phyloP scores from a whole-genome alignment of 1,140 invertebrate species.

The Apis mellifera region DNA sequence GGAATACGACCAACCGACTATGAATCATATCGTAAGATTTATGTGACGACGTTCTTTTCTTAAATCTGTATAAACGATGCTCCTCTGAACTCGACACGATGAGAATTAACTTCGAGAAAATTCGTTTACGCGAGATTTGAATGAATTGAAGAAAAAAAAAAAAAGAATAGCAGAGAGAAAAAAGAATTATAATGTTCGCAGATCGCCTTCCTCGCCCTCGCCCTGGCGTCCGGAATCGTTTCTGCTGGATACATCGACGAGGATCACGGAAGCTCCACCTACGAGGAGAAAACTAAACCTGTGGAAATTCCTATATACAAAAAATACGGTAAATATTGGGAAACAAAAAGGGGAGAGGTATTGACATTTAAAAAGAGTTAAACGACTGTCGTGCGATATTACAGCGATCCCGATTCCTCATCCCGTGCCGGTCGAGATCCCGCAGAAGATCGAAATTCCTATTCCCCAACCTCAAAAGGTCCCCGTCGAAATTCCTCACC shows the following conservation, averaged over 20 bases:
- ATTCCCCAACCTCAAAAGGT: conserved; percentile 89
- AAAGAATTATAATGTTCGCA: conserved; percentile 52
- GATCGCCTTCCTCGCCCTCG: conserved; percentile 65
- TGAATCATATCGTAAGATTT: conserved; percentile 74
- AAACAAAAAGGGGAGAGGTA: too few relatives aligned
- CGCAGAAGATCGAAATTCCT: conserved; percentile 87
- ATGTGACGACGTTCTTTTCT: background rate
- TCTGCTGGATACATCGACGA: conserved; percentile 65
- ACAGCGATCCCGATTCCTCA: conserved; percentile 88
- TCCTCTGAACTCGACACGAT: background rate
- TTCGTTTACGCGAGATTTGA: background rate
- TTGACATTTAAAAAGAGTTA: background rate
- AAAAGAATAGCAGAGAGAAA: background rate
- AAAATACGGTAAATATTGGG: conserved; percentile 82
- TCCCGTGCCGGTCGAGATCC: conserved; percentile 87
- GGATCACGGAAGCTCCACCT: conserved; percentile 67
- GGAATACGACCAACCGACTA: conserved; percentile 53
- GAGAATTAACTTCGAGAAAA: background rate
- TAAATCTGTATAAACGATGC: too few relatives aligned
- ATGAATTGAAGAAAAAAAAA: background rate
- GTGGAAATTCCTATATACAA: conserved; percentile 88
- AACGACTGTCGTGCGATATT: conserved; percentile 37
- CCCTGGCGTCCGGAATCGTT: conserved; percentile 47
- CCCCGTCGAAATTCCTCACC: conserved; percentile 87
- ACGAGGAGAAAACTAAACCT: conserved; percentile 82